A percentile compares a stretch with the other conserved stretches of the same genome.
Evolutionary conservation across 2,888 invertebrate species (phyloP).

Genomic region (Rugalucina vietnamica): DNA sequence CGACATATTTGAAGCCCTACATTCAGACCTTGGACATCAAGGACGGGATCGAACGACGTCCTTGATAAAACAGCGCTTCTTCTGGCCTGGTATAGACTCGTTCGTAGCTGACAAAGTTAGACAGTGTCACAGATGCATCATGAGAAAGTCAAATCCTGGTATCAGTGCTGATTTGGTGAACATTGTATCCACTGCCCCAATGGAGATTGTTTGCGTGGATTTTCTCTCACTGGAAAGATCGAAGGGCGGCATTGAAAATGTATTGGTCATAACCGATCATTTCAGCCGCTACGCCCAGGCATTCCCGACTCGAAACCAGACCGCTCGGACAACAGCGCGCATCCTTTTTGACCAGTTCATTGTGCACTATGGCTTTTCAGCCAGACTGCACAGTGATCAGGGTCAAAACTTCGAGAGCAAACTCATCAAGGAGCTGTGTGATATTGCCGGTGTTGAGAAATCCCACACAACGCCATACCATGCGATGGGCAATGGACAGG

Average conservation of each 20-base stretch:
- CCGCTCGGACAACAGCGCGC: slow-evolving; percentile 35
- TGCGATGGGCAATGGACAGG: slow-evolving; percentile 52
- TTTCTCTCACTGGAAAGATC: slow-evolving; percentile 35
- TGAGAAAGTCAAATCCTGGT: not conserved
- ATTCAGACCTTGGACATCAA: slow-evolving; percentile 46
- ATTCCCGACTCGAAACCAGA: slow-evolving; percentile 34
- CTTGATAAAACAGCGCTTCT: slow-evolving; percentile 23
- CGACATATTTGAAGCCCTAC: slow-evolving; percentile 9
- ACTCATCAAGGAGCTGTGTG: slow-evolving; percentile 18
- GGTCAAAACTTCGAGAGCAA: slow-evolving; percentile 5
- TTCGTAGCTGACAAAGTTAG: not conserved
- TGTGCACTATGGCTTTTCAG: slow-evolving; percentile 18
- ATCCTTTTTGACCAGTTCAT: slow-evolving; percentile 9
- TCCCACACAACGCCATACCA: slow-evolving; percentile 48
- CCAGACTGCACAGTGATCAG: slow-evolving; percentile 1
- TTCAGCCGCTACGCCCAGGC: slow-evolving; percentile 40
- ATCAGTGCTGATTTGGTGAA: not conserved
- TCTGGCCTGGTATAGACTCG: slow-evolving; percentile 22
- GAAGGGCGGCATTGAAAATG: slow-evolving; percentile 41
- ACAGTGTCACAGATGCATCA: not conserved
- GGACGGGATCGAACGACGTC: slow-evolving; percentile 34
- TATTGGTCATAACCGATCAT: slow-evolving; percentile 45
- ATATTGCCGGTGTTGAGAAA: slow-evolving; percentile 27
- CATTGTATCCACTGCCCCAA: not conserved
- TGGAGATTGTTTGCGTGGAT: slow-evolving; percentile 30